A percentile compares a stretch with the other conserved stretches of the same genome.
phyloP scores from a whole-genome alignment of 2,888 invertebrate species.

The Thelaira solivaga region DNA sequence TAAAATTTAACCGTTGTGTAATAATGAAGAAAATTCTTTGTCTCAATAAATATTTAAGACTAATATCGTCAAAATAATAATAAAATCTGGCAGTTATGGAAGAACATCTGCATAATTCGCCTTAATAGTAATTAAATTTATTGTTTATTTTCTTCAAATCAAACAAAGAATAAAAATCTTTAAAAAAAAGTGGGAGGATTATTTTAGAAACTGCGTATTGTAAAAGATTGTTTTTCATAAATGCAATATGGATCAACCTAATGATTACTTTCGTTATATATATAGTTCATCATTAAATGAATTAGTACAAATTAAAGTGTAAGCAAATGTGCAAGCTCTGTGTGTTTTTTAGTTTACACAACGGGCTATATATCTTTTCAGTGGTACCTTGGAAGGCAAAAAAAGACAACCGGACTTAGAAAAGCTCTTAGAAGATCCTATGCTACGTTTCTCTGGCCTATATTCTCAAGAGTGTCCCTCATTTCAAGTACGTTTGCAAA shows the following conservation, averaged over 20 bases:
- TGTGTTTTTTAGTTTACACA: neutral
- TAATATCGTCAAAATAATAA: too few relatives aligned
- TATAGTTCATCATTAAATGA: constrained; percentile 94
- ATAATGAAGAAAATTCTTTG: too few relatives aligned
- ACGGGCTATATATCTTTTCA: constrained; percentile 73
- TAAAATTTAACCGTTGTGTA: too few relatives aligned
- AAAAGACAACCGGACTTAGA: constrained; percentile 91
- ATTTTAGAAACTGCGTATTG: neutral
- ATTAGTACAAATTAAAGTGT: constrained; percentile 95
- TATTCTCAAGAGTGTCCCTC: constrained; percentile 92
- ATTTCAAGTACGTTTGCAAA: constrained; percentile 91
- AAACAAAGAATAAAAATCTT: neutral
- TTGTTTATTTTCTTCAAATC: too few relatives aligned
- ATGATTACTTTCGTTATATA: constrained; percentile 89
- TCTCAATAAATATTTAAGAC: too few relatives aligned
- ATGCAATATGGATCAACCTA: constrained; percentile 77
- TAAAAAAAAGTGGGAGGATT: neutral
- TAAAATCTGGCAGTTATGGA: too few relatives aligned
- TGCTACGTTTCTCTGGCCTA: constrained; percentile 92
- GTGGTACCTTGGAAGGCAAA: constrained; percentile 95
- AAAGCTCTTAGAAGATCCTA: constrained; percentile 90
- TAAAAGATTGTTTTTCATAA: neutral
- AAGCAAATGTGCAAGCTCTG: constrained; percentile 76
- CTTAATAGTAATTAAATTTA: too few relatives aligned
- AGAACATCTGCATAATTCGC: too few relatives aligned